Percentiles rank a stretch among this genome's conserved stretches.
Evolutionary conservation across 2,888 invertebrate genomes (phyloP).

Genomic region (Helleia helle): DNA sequence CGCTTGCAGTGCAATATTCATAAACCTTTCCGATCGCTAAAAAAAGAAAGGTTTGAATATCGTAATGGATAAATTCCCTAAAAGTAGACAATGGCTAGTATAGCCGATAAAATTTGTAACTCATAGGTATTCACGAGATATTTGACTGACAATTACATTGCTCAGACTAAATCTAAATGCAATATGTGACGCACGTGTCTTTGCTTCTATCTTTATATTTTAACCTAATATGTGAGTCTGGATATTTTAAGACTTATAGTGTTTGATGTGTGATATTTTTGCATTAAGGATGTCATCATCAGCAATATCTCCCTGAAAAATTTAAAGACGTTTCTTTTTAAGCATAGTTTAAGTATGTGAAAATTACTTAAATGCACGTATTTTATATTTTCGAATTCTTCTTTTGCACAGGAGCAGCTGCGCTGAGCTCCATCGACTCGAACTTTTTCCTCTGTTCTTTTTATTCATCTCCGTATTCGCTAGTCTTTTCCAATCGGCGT

Average conservation of each 20-base stretch:
- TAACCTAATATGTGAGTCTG: no score
- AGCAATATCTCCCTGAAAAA: no score
- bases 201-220: no score
- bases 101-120: no score
- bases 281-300: no score
- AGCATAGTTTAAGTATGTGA: background rate
- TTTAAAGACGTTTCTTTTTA: no score
- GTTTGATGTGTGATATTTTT: no score
- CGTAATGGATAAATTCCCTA: background rate
- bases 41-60: background rate
- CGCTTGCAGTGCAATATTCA: constrained; percentile 7
- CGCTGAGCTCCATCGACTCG: constrained; percentile 30
- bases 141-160: no score
- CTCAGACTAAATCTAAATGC: no score
- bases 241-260: no score
- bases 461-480: constrained; percentile 32
- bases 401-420: constrained; percentile 26
- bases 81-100: background rate
- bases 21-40: constrained; percentile 4
- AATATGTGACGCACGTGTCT: no score
- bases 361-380: background rate
- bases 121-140: no score
- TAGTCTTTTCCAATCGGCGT: constrained; percentile 34
- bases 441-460: constrained; percentile 34
- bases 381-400: constrained; percentile 4